phyloP scores from a whole-genome alignment of 2,888 invertebrate genomes.

The Onchidella celtica region DNA sequence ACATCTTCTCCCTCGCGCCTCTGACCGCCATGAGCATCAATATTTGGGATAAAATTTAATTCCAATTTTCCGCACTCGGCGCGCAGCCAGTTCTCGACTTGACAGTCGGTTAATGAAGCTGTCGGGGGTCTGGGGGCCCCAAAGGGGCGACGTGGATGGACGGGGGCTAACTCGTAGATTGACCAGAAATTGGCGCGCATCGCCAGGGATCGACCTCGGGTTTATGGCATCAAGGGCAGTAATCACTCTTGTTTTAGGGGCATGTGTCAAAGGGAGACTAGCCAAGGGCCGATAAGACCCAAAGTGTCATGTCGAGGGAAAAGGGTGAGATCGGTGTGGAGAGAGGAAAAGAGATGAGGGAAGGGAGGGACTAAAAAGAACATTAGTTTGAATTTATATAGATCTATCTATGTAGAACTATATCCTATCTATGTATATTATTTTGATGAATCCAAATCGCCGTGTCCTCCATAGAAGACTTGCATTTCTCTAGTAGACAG shows the following conservation, averaged over 20 bases:
- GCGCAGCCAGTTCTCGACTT: slow-evolving; percentile 58
- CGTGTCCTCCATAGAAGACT: too few species aligned
- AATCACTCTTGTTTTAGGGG: slow-evolving; percentile 41
- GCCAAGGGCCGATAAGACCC: slow-evolving; percentile 41
- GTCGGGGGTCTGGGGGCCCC: slow-evolving; percentile 52
- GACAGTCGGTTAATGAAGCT: slow-evolving; percentile 61
- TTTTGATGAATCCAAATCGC: too few species aligned
- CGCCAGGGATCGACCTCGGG: slow-evolving; percentile 32
- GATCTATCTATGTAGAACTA: too few species aligned
- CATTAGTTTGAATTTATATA: too few species aligned
- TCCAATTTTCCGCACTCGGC: slow-evolving; percentile 62
- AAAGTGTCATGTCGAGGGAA: slow-evolving; percentile 6
- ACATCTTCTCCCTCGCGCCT: slow-evolving; percentile 31
- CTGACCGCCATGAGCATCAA: slow-evolving; percentile 49
- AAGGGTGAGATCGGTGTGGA: background rate
- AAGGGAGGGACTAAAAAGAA: background rate
- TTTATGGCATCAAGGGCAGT: slow-evolving; percentile 47
- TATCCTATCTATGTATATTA: too few species aligned
- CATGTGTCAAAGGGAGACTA: slow-evolving; percentile 6
- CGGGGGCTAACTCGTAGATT: slow-evolving; percentile 46
- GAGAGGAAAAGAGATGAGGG: background rate
- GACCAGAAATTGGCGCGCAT: slow-evolving; percentile 47
- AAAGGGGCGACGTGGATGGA: slow-evolving; percentile 26
- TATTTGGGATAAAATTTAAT: slow-evolving; percentile 61
- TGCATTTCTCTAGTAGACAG: too few species aligned